Percentiles rank a stretch among this genome's conserved stretches.
phyloP scores from a whole-genome alignment of 2,797 vertebrate genomes.

The Enteromius treurensis region DNA sequence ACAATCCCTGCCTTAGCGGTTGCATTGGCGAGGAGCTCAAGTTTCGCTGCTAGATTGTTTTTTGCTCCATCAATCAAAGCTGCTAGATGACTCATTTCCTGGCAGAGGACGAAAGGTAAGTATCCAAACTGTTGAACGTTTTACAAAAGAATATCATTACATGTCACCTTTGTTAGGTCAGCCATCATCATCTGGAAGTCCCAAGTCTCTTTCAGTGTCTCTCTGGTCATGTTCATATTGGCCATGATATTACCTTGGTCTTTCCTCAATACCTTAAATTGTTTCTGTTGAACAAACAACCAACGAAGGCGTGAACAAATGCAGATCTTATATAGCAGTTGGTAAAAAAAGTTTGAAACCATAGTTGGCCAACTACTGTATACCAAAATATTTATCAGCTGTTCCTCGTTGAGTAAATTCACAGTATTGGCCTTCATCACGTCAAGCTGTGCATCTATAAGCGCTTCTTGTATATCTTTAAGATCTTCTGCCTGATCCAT shows the following conservation, averaged over 20 bases:
- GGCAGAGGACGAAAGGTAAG: background rate
- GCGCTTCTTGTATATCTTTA: slow-evolving; percentile 68
- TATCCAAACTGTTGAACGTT: background rate
- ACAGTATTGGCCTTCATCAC: slow-evolving; percentile 71
- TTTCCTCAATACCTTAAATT: background rate
- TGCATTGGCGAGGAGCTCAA: slow-evolving; percentile 68
- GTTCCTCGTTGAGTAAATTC: slow-evolving; percentile 72
- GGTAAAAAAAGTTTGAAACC: background rate
- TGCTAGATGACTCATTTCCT: slow-evolving; percentile 80
- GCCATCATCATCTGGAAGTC: slow-evolving; percentile 44
- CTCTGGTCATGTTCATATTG: slow-evolving; percentile 28
- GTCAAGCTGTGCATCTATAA: slow-evolving; percentile 71
- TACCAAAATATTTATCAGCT: slow-evolving; percentile 80
- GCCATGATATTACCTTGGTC: slow-evolving; percentile 3
- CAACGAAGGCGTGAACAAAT: background rate
- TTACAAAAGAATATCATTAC: background rate
- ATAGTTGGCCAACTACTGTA: background rate
- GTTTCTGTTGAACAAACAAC: slow-evolving; percentile 37
- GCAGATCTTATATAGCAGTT: background rate
- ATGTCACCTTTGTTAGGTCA: slow-evolving; percentile 37
- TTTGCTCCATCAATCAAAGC: slow-evolving; percentile 80
- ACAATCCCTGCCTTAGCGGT: slow-evolving; percentile 71
- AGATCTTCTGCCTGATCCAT: slow-evolving; percentile 75
- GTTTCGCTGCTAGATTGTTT: slow-evolving; percentile 73
- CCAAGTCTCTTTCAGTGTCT: slow-evolving; percentile 16